Percentiles rank a stretch among this genome's conserved stretches.
Evolutionary conservation across 2,888 invertebrate species (phyloP).

Genomic region (Molorchus minor): DNA sequence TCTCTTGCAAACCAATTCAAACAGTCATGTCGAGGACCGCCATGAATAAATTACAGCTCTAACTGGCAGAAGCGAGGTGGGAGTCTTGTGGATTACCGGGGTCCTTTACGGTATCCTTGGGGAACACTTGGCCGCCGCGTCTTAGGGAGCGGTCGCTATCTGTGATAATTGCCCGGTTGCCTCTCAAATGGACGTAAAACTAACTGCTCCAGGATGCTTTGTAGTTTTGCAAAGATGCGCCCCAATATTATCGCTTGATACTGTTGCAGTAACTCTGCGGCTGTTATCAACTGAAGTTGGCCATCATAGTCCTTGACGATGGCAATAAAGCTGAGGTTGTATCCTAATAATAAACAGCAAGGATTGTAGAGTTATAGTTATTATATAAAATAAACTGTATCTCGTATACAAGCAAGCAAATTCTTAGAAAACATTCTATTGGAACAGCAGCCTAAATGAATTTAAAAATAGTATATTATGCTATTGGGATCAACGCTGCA

Average conservation of each 20-base stretch:
- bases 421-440: too few species aligned
- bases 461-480: too few species aligned
- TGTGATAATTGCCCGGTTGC: slow-evolving; percentile 32
- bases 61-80: slow-evolving; percentile 53
- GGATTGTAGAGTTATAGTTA: too few species aligned
- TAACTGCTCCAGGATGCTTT: slow-evolving; percentile 54
- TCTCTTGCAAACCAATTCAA: slow-evolving; percentile 60
- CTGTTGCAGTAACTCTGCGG: slow-evolving; percentile 29
- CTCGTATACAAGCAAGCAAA: too few species aligned
- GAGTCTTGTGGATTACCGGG: slow-evolving; percentile 59
- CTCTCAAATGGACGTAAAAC: slow-evolving; percentile 55
- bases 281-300: slow-evolving; percentile 21
- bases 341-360: background rate
- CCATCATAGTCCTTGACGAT: slow-evolving; percentile 37
- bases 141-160: slow-evolving; percentile 55
- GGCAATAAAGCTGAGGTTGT: slow-evolving; percentile 24
- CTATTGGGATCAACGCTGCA: too few species aligned
- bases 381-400: too few species aligned
- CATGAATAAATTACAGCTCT: slow-evolving; percentile 61
- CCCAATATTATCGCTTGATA: slow-evolving; percentile 36
- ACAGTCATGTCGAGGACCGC: slow-evolving; percentile 60
- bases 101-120: slow-evolving; percentile 55
- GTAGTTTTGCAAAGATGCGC: slow-evolving; percentile 40
- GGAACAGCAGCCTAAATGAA: too few species aligned
- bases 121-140: slow-evolving; percentile 60